Conservation (phyloP, 2,888 invertebrate genomes). For the Andrena praecox region DNA sequence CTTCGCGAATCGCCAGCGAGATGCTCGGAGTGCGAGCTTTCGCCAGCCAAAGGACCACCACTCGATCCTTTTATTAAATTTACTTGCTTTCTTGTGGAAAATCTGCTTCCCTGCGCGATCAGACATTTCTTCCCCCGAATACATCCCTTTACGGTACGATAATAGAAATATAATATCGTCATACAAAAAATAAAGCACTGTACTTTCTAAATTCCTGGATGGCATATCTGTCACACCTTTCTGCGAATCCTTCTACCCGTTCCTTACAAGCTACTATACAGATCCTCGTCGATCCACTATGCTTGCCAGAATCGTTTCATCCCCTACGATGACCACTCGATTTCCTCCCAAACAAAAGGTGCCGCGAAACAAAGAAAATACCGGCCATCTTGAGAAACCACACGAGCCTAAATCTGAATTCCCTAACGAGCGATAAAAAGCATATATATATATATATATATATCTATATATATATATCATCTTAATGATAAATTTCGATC, state of each 20-base stretch:
- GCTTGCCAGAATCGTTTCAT: constrained; percentile 9
- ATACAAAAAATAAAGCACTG: constrained; percentile 82
- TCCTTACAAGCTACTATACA: constrained; percentile 13
- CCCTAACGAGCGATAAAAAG: constrained; percentile 45
- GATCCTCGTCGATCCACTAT: constrained; percentile 26
- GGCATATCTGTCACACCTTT: constrained; percentile 72
- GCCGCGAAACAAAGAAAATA: constrained; percentile 48
- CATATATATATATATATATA: constrained; percentile 40
- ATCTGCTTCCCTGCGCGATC: neutral
- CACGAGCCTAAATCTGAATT: constrained; percentile 32
- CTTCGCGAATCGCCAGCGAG: neutral
- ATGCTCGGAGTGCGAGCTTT: constrained; percentile 17
- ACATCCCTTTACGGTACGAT: constrained; percentile 57
- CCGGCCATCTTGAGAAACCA: constrained; percentile 48
- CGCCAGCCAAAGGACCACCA: neutral
- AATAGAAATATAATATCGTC: constrained; percentile 69
- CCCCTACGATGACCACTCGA: neutral
- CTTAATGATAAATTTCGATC: constrained; percentile 27
- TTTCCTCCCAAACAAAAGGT: constrained; percentile 28
- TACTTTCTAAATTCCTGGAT: constrained; percentile 80
- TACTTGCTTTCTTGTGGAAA: neutral
- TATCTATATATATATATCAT: constrained; percentile 18
- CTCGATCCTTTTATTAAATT: neutral
- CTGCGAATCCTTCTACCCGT: constrained; percentile 29
- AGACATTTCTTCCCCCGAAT: neutral